Evolutionary conservation across 2,888 invertebrate genomes (phyloP).

Genomic region (Caenorhabditis sp.): DNA sequence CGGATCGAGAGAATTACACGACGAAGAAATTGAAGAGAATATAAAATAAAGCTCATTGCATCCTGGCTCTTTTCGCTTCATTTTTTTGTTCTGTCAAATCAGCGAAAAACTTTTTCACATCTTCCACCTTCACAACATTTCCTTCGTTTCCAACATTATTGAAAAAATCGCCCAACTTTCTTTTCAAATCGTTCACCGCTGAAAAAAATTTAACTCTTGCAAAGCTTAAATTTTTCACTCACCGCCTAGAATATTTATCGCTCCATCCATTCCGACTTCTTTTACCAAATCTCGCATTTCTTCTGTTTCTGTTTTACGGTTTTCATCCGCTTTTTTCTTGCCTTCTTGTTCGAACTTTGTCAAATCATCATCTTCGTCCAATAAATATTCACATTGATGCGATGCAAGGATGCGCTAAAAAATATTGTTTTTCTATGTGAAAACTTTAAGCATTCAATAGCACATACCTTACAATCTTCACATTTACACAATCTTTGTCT

Average conservation of each 20-base stretch:
- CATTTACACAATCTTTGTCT: slow-evolving; percentile 44
- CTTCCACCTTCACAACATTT: slow-evolving; percentile 35
- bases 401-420: slow-evolving; percentile 29
- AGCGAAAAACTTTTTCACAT: slow-evolving; percentile 44
- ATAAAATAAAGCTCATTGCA: neutral
- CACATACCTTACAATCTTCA: slow-evolving; percentile 31
- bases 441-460: neutral
- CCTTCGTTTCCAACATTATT: slow-evolving; percentile 2
- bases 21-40: slow-evolving; percentile 21
- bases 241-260: slow-evolving; percentile 33
- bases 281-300: slow-evolving; percentile 24
- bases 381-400: slow-evolving; percentile 48
- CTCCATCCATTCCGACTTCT: slow-evolving; percentile 39
- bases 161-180: slow-evolving; percentile 38
- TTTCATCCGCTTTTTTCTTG: slow-evolving; percentile 15
- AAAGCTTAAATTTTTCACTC: neutral
- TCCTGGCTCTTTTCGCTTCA: slow-evolving; percentile 6
- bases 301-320: neutral
- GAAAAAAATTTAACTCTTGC: neutral
- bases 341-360: slow-evolving; percentile 41
- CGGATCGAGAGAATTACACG: slow-evolving; percentile 27
- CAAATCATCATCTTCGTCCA: slow-evolving; percentile 53
- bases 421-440: neutral
- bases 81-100: slow-evolving; percentile 14
- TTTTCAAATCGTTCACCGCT: slow-evolving; percentile 51